A percentile compares a stretch with the other conserved stretches of the same genome.
Conservation (phyloP, 2,113 vertebrate species). For the Pituophis catenifer region DNA sequence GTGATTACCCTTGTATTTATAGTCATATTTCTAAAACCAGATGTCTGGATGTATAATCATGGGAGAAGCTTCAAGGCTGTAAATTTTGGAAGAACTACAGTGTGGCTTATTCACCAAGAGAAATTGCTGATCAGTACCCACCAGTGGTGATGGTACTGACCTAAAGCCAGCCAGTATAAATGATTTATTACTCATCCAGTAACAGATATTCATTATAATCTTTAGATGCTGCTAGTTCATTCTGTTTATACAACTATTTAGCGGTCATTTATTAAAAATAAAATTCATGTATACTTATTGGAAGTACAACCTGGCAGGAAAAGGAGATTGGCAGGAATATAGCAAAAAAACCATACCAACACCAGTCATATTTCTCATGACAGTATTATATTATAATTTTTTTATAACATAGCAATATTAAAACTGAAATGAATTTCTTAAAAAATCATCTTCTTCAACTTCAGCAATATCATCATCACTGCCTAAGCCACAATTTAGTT, state of each 20-base stretch:
- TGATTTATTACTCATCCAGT: constrained; percentile 60
- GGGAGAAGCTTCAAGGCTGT: constrained; percentile 37
- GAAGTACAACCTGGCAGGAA: constrained; percentile 74
- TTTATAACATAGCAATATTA: background rate
- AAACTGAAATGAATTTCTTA: background rate
- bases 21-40: constrained; percentile 46
- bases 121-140: constrained; percentile 61
- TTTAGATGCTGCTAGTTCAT: constrained; percentile 70
- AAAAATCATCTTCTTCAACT: background rate
- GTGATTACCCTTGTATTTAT: constrained; percentile 57
- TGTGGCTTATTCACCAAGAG: constrained; percentile 52
- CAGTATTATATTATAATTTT: constrained; percentile 56
- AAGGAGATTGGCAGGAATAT: constrained; percentile 65
- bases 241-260: constrained; percentile 74
- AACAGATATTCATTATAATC: constrained; percentile 72
- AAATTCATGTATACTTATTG: constrained; percentile 75
- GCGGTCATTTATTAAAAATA: constrained; percentile 80
- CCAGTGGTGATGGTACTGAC: constrained; percentile 39
- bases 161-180: constrained; percentile 44
- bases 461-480: background rate
- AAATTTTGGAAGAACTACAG: constrained; percentile 48
- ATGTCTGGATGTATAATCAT: constrained; percentile 53
- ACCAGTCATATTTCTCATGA: constrained; percentile 67
- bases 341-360: constrained; percentile 65
- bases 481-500: background rate